A percentile compares a stretch with the other conserved stretches of the same genome.
These are phyloP conservation scores for Tragelaphus buxtoni DNA, from an alignment of 2,113 vertebrate species.

Conservation along the genomic window DNA sequence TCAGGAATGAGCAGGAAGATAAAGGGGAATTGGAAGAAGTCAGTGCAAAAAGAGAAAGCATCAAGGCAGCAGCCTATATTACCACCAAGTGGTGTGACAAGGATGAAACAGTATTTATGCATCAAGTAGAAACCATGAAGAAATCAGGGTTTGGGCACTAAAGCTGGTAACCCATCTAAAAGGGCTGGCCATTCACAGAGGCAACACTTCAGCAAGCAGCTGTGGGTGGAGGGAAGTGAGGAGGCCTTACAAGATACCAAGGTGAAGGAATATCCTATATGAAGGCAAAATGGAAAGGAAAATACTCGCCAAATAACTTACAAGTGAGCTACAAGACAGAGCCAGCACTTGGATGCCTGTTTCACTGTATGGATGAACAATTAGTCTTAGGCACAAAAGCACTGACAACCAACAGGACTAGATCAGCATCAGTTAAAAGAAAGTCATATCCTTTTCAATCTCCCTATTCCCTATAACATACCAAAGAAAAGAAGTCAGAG, in stretches of 20 bases:
- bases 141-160: neutral
- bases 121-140: neutral
- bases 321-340: neutral
- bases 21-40: neutral
- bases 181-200: neutral
- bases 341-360: neutral
- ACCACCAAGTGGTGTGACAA: neutral
- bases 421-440: neutral
- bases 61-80: neutral
- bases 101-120: neutral
- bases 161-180: neutral
- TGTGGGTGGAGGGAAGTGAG: neutral
- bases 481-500: neutral
- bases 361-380: neutral
- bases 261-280: neutral
- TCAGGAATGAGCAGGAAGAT: neutral
- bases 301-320: conserved; percentile 16
- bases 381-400: neutral
- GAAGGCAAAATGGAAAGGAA: neutral
- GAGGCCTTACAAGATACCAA: neutral
- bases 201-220: neutral
- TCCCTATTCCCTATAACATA: neutral
- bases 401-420: neutral
- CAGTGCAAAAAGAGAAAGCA: conserved; percentile 7
- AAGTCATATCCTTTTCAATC: neutral